phyloP scores from a whole-genome alignment of 2,113 vertebrate genomes.

The Aspiorhynchus laticeps region DNA sequence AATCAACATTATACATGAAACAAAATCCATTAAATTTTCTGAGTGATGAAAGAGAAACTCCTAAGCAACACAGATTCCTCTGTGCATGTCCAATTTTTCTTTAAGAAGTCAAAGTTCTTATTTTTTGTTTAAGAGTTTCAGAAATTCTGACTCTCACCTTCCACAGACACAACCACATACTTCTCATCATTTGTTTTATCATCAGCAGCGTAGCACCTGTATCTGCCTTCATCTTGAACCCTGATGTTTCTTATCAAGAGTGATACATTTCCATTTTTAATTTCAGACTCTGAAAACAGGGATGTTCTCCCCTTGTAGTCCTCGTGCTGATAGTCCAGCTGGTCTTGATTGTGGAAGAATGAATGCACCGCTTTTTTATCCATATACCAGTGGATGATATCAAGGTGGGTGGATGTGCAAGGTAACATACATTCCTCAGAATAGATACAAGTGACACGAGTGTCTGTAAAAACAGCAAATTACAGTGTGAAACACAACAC shows the following conservation, averaged over 20 bases:
- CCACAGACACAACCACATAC: slow-evolving; percentile 18
- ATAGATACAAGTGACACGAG: slow-evolving; percentile 49
- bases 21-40: no score
- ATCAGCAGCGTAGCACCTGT: slow-evolving; percentile 73
- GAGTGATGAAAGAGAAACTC: no score
- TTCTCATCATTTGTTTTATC: neutral
- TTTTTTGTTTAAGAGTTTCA: neutral
- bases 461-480: neutral
- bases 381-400: slow-evolving; percentile 75
- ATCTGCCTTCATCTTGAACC: slow-evolving; percentile 63
- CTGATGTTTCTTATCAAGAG: slow-evolving; percentile 63
- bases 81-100: no score
- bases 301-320: slow-evolving; percentile 67
- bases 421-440: slow-evolving; percentile 66
- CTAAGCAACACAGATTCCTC: no score
- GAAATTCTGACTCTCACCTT: slow-evolving; percentile 60
- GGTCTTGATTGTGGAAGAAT: slow-evolving; percentile 65
- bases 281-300: slow-evolving; percentile 61
- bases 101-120: no score
- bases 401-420: slow-evolving; percentile 59
- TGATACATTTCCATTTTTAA: slow-evolving; percentile 71
- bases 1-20: no score
- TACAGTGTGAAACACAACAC: neutral
- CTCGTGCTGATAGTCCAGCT: slow-evolving; percentile 31
- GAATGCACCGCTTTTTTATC: slow-evolving; percentile 57